phyloP scores from a whole-genome alignment of 1,140 invertebrate species.

The Mamestra configurata region DNA sequence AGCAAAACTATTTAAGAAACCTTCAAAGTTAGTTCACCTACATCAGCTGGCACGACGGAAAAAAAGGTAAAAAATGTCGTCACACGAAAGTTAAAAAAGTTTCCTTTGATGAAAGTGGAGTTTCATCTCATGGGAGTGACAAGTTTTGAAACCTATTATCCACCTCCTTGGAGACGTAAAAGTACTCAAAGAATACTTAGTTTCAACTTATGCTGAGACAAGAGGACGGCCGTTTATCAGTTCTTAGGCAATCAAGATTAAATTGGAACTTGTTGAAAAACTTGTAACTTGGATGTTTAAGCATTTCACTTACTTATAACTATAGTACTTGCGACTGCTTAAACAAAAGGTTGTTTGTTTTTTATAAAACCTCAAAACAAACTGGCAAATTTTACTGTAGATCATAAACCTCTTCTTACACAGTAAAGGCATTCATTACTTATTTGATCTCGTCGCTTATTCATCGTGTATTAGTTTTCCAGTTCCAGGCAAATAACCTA shows the following conservation, averaged over 20 bases:
- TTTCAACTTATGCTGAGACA: neutral
- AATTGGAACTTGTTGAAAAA: neutral
- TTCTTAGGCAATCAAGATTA: conserved; percentile 1
- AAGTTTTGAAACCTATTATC: conserved; percentile 11
- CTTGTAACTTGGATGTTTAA: neutral
- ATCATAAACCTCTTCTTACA: too few relatives aligned
- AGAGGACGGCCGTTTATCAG: neutral
- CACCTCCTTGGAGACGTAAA: neutral
- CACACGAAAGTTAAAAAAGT: neutral
- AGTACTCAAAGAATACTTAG: conserved; percentile 13
- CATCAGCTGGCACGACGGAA: neutral
- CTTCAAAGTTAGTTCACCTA: neutral
- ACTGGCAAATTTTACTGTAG: too few relatives aligned
- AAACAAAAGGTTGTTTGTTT: too few relatives aligned
- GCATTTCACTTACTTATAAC: too few relatives aligned
- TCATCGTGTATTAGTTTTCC: too few relatives aligned
- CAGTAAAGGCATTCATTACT: too few relatives aligned
- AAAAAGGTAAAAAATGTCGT: neutral
- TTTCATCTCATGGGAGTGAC: neutral
- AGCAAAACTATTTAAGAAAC: neutral
- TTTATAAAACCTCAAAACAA: too few relatives aligned
- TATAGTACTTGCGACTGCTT: too few relatives aligned
- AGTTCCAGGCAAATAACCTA: too few relatives aligned
- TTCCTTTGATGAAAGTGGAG: neutral
- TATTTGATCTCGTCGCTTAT: too few relatives aligned